These are phyloP conservation scores for Pseudomyrmex flavicornis DNA, from an alignment of 1,140 invertebrate species.

Conservation along the genomic window DNA sequence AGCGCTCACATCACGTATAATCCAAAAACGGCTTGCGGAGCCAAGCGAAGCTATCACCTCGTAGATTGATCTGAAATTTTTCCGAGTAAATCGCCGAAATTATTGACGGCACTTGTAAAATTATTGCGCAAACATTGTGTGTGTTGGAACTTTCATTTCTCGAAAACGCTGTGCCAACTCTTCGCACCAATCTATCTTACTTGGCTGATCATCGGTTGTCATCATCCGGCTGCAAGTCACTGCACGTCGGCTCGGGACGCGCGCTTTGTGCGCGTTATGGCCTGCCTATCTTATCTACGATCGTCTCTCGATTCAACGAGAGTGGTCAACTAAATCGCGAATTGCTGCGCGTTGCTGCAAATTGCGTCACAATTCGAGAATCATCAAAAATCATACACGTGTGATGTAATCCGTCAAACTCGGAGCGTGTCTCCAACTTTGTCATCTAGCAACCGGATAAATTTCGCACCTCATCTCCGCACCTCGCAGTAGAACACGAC, in stretches of 20 bases:
- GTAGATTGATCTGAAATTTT: too few species aligned
- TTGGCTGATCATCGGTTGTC: slow-evolving; percentile 72
- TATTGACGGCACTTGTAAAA: too few species aligned
- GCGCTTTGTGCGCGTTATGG: neutral
- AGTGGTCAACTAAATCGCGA: neutral
- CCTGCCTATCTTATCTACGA: slow-evolving; percentile 41
- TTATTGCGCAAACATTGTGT: too few species aligned
- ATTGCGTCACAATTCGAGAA: neutral
- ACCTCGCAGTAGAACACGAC: slow-evolving; percentile 1
- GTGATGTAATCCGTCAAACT: too few species aligned
- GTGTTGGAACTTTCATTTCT: too few species aligned
- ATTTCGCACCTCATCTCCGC: slow-evolving; percentile 33
- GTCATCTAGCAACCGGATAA: neutral
- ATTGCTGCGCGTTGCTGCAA: neutral
- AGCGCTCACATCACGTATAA: too few species aligned
- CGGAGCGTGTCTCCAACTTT: too few species aligned
- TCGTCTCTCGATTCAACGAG: slow-evolving; percentile 32
- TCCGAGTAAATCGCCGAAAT: too few species aligned
- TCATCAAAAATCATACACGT: too few species aligned
- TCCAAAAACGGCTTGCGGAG: too few species aligned
- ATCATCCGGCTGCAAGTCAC: slow-evolving; percentile 72
- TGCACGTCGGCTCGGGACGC: neutral
- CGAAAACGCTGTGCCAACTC: too few species aligned
- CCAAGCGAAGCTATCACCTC: too few species aligned
- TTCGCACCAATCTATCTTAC: slow-evolving; percentile 73